Evolutionary conservation across 2,888 invertebrate genomes (phyloP).

Genomic region (Protodeltote pygarga): DNA sequence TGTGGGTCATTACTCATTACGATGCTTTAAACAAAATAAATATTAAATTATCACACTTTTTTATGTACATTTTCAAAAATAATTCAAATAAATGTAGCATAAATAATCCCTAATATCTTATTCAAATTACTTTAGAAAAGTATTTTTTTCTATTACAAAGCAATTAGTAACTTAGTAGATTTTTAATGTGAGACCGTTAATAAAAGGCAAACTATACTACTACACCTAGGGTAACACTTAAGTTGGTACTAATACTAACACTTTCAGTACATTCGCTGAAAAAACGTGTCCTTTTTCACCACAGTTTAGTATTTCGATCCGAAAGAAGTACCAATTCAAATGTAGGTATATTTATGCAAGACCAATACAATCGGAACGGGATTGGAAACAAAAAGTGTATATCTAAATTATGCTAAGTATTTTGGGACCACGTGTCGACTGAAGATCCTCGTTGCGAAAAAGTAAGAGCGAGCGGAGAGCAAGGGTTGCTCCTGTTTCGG

Average conservation of each 20-base stretch:
- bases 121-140: too few relatives aligned
- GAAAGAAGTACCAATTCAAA: constrained; percentile 26
- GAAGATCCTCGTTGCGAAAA: constrained; percentile 29
- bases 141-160: too few relatives aligned
- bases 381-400: constrained; percentile 43
- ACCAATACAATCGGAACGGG: constrained; percentile 31
- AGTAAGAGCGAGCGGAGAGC: constrained; percentile 26
- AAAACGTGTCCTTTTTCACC: not conserved
- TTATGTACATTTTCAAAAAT: too few relatives aligned
- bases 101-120: too few relatives aligned
- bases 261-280: constrained; percentile 5
- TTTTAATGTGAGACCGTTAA: too few relatives aligned
- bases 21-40: too few relatives aligned
- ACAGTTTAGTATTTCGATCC: constrained; percentile 6
- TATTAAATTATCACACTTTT: too few relatives aligned
- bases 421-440: constrained; percentile 28
- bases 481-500: constrained; percentile 30
- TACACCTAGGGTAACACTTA: too few relatives aligned
- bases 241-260: not conserved
- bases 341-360: constrained; percentile 37
- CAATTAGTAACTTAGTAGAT: too few relatives aligned
- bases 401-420: constrained; percentile 47
- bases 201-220: too few relatives aligned
- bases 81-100: too few relatives aligned
- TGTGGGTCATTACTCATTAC: too few relatives aligned